A percentile compares a stretch with the other conserved stretches of the same genome.
Evolutionary conservation across 2,113 vertebrate species (phyloP).

Genomic region (Monopterus albus): DNA sequence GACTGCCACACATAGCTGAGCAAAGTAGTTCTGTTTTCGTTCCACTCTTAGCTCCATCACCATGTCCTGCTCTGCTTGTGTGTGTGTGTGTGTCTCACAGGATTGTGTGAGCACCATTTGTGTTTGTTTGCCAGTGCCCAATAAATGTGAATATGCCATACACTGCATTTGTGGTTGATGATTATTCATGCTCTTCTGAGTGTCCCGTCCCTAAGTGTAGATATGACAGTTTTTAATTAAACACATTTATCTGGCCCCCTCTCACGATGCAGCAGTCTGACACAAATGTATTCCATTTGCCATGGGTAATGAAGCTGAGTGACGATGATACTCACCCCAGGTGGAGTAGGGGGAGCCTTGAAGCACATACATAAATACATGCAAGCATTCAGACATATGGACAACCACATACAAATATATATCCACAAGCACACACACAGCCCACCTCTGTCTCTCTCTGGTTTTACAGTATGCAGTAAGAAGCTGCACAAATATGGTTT

Average conservation of each 20-base stretch:
- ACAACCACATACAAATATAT: slow-evolving; percentile 35
- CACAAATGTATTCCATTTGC: slow-evolving; percentile 84
- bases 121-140: slow-evolving; percentile 9
- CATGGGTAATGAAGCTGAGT: slow-evolving; percentile 78
- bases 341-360: slow-evolving; percentile 37
- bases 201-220: slow-evolving; percentile 78
- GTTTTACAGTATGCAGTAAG: slow-evolving; percentile 12
- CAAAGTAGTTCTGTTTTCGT: slow-evolving; percentile 14
- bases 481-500: slow-evolving; percentile 11
- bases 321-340: slow-evolving; percentile 61
- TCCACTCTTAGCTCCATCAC: slow-evolving; percentile 17
- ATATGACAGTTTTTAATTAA: slow-evolving; percentile 87
- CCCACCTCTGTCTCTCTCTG: not conserved
- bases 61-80: not conserved
- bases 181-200: slow-evolving; percentile 74
- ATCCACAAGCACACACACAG: not conserved
- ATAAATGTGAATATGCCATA: slow-evolving; percentile 10
- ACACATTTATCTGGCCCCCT: slow-evolving; percentile 82
- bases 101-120: not conserved
- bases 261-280: slow-evolving; percentile 69
- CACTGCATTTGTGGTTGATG: slow-evolving; percentile 68
- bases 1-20: slow-evolving; percentile 6
- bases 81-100: slow-evolving; percentile 1
- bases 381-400: slow-evolving; percentile 12
- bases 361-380: slow-evolving; percentile 46